These are phyloP conservation scores for Cyphomyrus discorhynchus DNA, from an alignment of 2,113 vertebrate species.

Conservation along the genomic window DNA sequence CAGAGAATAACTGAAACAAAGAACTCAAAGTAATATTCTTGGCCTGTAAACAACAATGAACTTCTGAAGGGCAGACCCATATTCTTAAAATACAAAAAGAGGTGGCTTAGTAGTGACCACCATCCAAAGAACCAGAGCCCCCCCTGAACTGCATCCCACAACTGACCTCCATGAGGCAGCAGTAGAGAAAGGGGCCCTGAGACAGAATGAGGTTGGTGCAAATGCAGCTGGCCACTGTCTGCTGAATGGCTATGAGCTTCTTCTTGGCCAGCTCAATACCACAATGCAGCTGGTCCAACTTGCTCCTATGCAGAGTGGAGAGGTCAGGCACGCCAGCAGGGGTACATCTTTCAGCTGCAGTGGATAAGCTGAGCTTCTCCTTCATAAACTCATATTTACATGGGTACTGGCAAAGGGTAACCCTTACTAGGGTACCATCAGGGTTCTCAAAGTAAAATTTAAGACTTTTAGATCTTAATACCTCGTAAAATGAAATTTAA, in stretches of 20 bases:
- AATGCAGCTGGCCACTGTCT: constrained; percentile 92
- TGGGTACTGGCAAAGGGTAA: background rate
- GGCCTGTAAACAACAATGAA: background rate
- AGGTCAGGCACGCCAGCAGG: background rate
- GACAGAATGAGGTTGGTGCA: constrained; percentile 93
- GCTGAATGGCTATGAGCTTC: constrained; percentile 81
- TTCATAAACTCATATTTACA: background rate
- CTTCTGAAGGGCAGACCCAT: background rate
- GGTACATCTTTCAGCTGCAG: background rate
- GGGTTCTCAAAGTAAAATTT: background rate
- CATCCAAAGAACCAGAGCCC: background rate
- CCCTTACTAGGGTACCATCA: background rate
- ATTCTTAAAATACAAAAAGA: background rate
- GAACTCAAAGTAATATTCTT: background rate
- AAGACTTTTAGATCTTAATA: background rate
- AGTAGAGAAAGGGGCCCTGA: constrained; percentile 96
- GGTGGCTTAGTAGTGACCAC: background rate
- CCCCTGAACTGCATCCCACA: background rate
- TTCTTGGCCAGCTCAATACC: constrained; percentile 89
- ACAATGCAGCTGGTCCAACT: constrained; percentile 75
- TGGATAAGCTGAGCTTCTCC: background rate
- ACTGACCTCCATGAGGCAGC: constrained; percentile 86
- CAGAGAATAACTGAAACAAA: background rate
- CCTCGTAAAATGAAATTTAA: background rate
- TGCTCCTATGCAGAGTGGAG: constrained; percentile 61